These are phyloP conservation scores for Lordiphosa stackelbergi DNA, from an alignment of 1,140 invertebrate genomes.

Conservation along the genomic window DNA sequence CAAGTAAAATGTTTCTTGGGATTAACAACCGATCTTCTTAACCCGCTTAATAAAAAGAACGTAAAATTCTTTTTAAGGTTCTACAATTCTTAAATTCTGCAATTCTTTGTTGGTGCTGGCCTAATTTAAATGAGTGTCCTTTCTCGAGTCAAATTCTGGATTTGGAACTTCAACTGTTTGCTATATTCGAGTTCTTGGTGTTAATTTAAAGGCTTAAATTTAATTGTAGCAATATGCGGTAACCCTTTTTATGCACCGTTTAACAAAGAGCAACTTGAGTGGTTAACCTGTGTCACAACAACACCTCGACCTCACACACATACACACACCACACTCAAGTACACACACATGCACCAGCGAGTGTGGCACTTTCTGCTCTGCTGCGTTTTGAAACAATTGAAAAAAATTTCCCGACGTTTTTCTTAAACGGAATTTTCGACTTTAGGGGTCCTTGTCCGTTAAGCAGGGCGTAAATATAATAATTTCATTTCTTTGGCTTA, in stretches of 20 bases:
- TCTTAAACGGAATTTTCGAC: constrained; percentile 18
- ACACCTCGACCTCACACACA: constrained; percentile 43
- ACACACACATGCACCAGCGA: constrained; percentile 43
- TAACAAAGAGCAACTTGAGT: constrained; percentile 42
- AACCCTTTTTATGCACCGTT: constrained; percentile 29
- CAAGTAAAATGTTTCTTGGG: no score
- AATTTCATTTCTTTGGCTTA: constrained; percentile 55
- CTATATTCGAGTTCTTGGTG: no score
- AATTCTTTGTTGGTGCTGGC: no score
- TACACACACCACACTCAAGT: constrained; percentile 19
- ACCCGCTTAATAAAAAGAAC: no score
- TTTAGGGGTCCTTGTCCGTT: constrained; percentile 26
- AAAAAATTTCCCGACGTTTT: constrained; percentile 52
- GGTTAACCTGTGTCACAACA: constrained; percentile 45
- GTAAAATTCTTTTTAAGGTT: no score
- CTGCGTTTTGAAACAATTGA: constrained; percentile 59
- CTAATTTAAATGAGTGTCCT: no score
- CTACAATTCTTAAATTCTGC: no score
- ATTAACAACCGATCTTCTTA: no score
- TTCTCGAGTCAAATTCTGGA: no score
- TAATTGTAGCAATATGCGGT: constrained; percentile 10
- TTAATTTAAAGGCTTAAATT: not conserved
- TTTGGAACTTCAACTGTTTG: no score
- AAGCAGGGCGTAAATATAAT: constrained; percentile 34
- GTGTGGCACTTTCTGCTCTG: constrained; percentile 69